These are phyloP conservation scores for Agriopis aurantiaria DNA, from an alignment of 2,888 invertebrate genomes.

Conservation along the genomic window DNA sequence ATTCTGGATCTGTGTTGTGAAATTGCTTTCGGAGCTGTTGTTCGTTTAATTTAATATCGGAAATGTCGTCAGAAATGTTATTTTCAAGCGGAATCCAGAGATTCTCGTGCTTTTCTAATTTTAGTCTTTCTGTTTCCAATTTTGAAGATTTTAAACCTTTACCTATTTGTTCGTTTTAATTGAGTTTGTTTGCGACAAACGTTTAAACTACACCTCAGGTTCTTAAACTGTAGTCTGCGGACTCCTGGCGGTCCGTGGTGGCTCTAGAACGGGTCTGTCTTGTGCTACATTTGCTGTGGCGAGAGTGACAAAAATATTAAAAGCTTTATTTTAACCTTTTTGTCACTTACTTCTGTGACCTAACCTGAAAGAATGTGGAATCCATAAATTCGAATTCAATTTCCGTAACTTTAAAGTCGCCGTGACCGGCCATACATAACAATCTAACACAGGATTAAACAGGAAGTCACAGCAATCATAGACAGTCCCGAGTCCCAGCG, in stretches of 20 bases:
- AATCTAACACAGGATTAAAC: slow-evolving; percentile 55
- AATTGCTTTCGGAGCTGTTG: slow-evolving; percentile 21
- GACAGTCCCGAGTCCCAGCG: slow-evolving; percentile 66
- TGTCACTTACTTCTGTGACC: neutral
- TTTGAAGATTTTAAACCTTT: neutral
- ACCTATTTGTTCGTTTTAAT: neutral
- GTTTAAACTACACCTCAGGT: neutral
- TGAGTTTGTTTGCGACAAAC: neutral
- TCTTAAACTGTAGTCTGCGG: neutral
- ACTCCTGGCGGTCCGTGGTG: neutral
- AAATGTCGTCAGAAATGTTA: slow-evolving; percentile 19
- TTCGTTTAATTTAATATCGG: slow-evolving; percentile 34
- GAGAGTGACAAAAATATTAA: neutral
- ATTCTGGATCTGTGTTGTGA: slow-evolving; percentile 10
- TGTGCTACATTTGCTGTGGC: neutral
- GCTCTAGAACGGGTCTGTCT: neutral
- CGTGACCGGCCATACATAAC: slow-evolving; percentile 40
- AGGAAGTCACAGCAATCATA: slow-evolving; percentile 70
- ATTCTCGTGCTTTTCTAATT: slow-evolving; percentile 10
- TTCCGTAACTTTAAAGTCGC: slow-evolving; percentile 23
- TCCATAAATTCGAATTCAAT: slow-evolving; percentile 4
- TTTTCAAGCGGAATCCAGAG: slow-evolving; percentile 14
- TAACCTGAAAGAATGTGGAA: neutral
- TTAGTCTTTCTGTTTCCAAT: neutral
- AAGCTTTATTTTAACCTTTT: no score